Evolutionary conservation across 2,888 invertebrate species (phyloP), one percentile per base, ranked within the genome.

Genomic region (Dicranocentrus wangi): DNA sequence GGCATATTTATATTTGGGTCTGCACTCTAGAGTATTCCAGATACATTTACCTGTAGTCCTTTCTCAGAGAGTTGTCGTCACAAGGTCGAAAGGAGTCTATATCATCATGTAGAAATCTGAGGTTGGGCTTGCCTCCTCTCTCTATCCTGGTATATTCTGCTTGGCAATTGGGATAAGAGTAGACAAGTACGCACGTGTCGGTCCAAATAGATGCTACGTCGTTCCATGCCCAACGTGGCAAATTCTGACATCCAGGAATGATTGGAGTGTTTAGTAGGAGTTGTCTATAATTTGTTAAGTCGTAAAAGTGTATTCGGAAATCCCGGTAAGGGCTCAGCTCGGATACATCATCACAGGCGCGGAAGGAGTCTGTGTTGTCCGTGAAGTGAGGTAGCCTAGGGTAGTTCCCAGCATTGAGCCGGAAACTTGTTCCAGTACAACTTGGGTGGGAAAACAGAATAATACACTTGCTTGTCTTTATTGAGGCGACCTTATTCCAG

Each of bases 101-200:
- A 8, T 53, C 53, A 17, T 53, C 53, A 53, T 8, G n/a, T 5
- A 53, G n/a, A 17, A 10, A 53, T 10, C 10, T 7, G n/a, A 53
- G 53, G 13, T 7, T 53, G 5, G 8, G 5, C 15, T 17, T 5
- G 5, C n/a, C 17, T 8, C 53, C 53, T 15, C 19, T 53, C 5
- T 13, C 19, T 5, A 53, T 7, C 19, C 19, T 7, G 53, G n/a
- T 10, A 7, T 7, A 8, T 19, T 8, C 19, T 17, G 10, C 53
- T 53, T 53, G 5, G n/a, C 53, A 53, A 53, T 53, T 17, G n/a
- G 53, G 53, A 53, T 53, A n/a, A 7, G 53, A 53, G 53, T 53
- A 53, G 19, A 53, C 10, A n/a, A 53, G 10, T 5, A 53, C 53
- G n/a, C 53, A 53, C 5, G n/a, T 5, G 19, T 53, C 53, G 5